phyloP scores from a whole-genome alignment of 2,113 vertebrate species.

The Chrysochloris asiatica region DNA sequence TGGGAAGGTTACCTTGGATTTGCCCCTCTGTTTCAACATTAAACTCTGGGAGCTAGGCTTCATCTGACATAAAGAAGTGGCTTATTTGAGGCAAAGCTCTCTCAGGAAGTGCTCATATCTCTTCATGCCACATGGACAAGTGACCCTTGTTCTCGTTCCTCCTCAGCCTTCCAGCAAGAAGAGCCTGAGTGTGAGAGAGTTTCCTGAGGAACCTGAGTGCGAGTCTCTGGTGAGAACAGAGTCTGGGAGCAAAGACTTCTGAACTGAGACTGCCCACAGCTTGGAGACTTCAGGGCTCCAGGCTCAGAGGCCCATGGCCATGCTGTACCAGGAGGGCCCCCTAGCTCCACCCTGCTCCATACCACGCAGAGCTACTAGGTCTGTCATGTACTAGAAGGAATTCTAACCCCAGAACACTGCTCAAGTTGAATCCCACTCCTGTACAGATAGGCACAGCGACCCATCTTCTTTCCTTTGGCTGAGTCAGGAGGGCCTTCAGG shows the following conservation, averaged over 20 bases:
- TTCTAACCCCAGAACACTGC: not conserved
- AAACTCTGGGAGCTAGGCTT: not conserved
- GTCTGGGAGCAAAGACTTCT: not conserved
- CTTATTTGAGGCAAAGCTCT: not conserved
- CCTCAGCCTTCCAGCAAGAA: conserved; percentile 90
- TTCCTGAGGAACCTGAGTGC: conserved; percentile 87
- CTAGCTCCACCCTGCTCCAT: rapidly evolving
- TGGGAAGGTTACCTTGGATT: not conserved
- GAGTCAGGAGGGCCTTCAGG: not conserved
- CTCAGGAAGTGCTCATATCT: too few species aligned
- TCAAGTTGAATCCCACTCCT: not conserved
- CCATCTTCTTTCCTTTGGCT: not conserved
- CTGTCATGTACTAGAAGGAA: not conserved
- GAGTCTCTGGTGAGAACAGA: conserved; percentile 89
- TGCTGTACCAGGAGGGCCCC: not conserved
- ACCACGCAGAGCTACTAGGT: not conserved
- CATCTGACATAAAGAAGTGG: not conserved
- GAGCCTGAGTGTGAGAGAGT: conserved; percentile 93
- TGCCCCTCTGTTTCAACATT: not conserved
- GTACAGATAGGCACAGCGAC: not conserved
- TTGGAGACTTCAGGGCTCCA: not conserved
- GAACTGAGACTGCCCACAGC: not conserved
- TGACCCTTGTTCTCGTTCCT: rapidly evolving
- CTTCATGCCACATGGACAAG: not conserved
- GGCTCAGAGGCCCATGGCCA: not conserved